Percentiles rank a stretch among this genome's conserved stretches.
phyloP scores from a whole-genome alignment of 2,113 vertebrate genomes.

The Clarias gariepinus region DNA sequence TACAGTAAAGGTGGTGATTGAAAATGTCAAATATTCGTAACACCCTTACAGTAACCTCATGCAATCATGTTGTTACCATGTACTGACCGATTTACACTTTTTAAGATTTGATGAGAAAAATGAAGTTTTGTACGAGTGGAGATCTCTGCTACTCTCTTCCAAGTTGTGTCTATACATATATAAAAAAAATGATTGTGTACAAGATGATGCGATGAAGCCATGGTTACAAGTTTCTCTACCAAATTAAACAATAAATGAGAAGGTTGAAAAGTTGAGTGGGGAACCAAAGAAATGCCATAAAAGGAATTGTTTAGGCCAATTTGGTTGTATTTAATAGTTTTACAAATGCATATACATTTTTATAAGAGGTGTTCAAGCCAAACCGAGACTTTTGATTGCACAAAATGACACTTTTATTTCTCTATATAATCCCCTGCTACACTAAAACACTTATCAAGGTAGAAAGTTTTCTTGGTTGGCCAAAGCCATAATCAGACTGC shows the following conservation, averaged over 20 bases:
- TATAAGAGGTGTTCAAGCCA: too few relatives aligned
- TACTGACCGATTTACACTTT: background rate
- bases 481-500: too few relatives aligned
- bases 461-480: too few relatives aligned
- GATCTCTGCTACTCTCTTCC: too few relatives aligned
- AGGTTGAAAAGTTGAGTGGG: background rate
- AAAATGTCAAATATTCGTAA: background rate
- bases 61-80: background rate
- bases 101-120: background rate
- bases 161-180: background rate
- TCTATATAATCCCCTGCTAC: too few relatives aligned
- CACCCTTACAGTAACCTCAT: background rate
- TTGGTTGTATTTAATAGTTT: background rate
- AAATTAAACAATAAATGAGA: background rate
- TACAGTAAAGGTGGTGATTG: background rate
- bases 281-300: background rate
- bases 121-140: too few relatives aligned
- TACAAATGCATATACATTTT: background rate
- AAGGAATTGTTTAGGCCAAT: background rate
- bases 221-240: background rate
- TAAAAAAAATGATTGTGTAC: background rate
- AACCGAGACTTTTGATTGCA: too few relatives aligned
- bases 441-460: too few relatives aligned
- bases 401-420: too few relatives aligned
- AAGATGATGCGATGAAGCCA: background rate